Evolutionary conservation across 2,113 vertebrate genomes (phyloP).

Genomic region (human): GRCh38 chr5:126016001-126016500

Average conservation of each 20-base stretch:
- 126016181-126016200: conserved; percentile 12
- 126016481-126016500: background rate
- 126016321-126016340: background rate
- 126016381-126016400: background rate
- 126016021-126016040: conserved; percentile 25
- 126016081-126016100: conserved; percentile 72
- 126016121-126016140: conserved; percentile 15
- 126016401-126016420: background rate
- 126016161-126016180: background rate
- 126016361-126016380: background rate
- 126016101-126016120: conserved; percentile 49
- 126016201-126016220: conserved; percentile 32
- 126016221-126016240: conserved; percentile 35
- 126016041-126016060: conserved; percentile 65
- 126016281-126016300: background rate
- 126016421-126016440: background rate
- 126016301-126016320: background rate
- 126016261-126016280: background rate
- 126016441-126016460: background rate
- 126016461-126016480: background rate
- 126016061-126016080: conserved; percentile 71
- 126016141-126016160: background rate
- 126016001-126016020: conserved; percentile 48
- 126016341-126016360: background rate
- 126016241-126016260: conserved; percentile 37